Evolutionary conservation across 2,797 vertebrate genomes (phyloP), one percentile per base, ranked within the genome.

Genomic region (Helarctos malayanus): DNA sequence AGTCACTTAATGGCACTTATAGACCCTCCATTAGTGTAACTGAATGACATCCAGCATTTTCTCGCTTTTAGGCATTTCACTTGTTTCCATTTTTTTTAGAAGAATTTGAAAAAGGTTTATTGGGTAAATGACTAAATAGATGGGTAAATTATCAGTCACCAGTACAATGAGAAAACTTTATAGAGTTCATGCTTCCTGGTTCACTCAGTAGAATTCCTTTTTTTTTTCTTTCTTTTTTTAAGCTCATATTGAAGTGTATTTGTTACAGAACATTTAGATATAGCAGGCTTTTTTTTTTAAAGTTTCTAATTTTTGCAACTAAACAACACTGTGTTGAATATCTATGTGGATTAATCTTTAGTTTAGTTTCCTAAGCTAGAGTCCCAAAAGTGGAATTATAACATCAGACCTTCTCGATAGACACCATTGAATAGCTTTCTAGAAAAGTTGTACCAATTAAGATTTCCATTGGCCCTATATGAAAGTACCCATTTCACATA

Each of bases 271-370:
- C 91, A 45, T 83, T 21, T 52, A 91, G 21, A 56, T 87, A 61
- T 47, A 25, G 12, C 7, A 83, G 61, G 32, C n/a, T 84, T 85
- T 88, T 84, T 85, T 88, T 15, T 2, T 41, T 73, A 57, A 49
- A 15, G n/a, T 56, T 87, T 65, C 27, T 57, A 57, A 35, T 41
- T 57, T 91, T 89, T 92, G 8, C 81, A 96, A 41, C 54, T 87
- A 89, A 76, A 45, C 63, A 82, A 81, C 49, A 49, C 41, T 21
- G 14, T 9, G 0, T 11, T 78, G 38, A 91, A 38, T 54, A 90
- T 54, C 21, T 90, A 35, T 52, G 32, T 52, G 23, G 32, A 73
- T 80, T 85, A 75, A 95, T 81, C 41, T 54, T 93, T 93, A 87
- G 61, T 91, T 91, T 83, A 25, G 57, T 80, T 84, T 84, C 69